Base-by-base conservation (phyloP, 2,888 invertebrate species). In the Rotaria macrura region DNA sequence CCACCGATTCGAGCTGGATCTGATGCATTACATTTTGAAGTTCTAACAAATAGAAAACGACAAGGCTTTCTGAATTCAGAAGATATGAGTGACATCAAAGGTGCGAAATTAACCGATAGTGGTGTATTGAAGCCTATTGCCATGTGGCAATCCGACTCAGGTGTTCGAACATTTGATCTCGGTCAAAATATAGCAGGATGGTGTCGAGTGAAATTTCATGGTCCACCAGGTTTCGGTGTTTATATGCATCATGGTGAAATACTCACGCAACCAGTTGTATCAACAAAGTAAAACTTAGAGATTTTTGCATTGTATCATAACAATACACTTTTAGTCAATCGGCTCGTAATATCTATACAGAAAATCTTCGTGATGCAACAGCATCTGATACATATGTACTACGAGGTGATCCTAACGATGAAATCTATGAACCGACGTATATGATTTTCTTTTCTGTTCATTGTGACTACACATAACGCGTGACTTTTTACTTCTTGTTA, bases 11-110 rank as follows among this genome's bases (percentile, higher is more conserved):
- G 74, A 40, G 74, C 74, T 20, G 74, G 74, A 74, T 23, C n/a
- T 38, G 74, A 74, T 40, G 74, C 74, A 40, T 74, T 74, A 74
- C 74, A 74, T 74, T 40, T 74, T 74, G 74, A 74, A 74, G 74
- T 49, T 49, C 3, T 17, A 49, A 49, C 17, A 49, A 40, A 74
- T 40, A 40, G 12, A 23, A 38, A 34, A 34, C 74, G 40, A 40
- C 34, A 38, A 38, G 20, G 74, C 20, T 74, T 40, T 74, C 14
- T 74, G 23, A 74, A 20, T 38, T 14, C 74, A 2, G 74, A 74
- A 74, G 74, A 74, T 38, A 25, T 74, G 23, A 40, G 34, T 7
- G 20, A 74, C 20, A 74, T 74, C 14, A 74, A 74, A 74, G 74
- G 74, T 74, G 74, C 74, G 20, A 1, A 6, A 74, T 74, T 74